phyloP scores from a whole-genome alignment of 2,888 invertebrate genomes.

The Rutpela maculata region DNA sequence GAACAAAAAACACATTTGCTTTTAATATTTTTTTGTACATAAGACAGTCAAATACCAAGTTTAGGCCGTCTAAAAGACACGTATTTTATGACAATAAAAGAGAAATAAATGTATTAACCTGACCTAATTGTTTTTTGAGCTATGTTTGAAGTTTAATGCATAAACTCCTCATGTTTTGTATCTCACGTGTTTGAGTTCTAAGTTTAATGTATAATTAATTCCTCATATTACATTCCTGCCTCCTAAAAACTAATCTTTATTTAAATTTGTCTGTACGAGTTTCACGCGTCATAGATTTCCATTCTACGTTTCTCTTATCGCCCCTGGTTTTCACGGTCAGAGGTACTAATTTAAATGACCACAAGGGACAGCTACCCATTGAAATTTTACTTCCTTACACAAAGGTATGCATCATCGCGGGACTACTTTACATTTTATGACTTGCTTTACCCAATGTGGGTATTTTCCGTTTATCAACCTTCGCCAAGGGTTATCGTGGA shows the following conservation, averaged over 20 bases:
- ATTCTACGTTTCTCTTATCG: not conserved
- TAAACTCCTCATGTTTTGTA: too few species aligned
- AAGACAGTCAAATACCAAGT: too few species aligned
- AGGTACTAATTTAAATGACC: slow-evolving; percentile 28
- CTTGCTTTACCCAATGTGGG: slow-evolving; percentile 15
- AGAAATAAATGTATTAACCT: too few species aligned
- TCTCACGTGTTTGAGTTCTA: too few species aligned
- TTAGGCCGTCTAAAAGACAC: too few species aligned
- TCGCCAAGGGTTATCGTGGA: slow-evolving; percentile 8
- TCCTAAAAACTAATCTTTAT: not conserved
- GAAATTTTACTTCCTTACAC: slow-evolving; percentile 10
- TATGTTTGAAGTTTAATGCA: too few species aligned
- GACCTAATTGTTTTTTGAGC: too few species aligned
- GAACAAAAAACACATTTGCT: too few species aligned
- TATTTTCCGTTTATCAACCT: slow-evolving; percentile 22
- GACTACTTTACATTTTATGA: slow-evolving; percentile 19
- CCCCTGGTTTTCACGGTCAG: slow-evolving; percentile 6
- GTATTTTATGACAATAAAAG: too few species aligned
- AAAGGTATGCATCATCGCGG: slow-evolving; percentile 14
- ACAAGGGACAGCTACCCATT: slow-evolving; percentile 14
- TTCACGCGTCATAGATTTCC: slow-evolving; percentile 8
- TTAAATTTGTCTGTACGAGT: not conserved
- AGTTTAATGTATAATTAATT: not conserved
- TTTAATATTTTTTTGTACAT: too few species aligned
- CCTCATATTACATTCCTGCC: not conserved